Percentiles rank a stretch among this genome's conserved stretches.
Evolutionary conservation across 2,113 vertebrate genomes (phyloP).

Genomic region (Cyanoramphus novaezelandiae): DNA sequence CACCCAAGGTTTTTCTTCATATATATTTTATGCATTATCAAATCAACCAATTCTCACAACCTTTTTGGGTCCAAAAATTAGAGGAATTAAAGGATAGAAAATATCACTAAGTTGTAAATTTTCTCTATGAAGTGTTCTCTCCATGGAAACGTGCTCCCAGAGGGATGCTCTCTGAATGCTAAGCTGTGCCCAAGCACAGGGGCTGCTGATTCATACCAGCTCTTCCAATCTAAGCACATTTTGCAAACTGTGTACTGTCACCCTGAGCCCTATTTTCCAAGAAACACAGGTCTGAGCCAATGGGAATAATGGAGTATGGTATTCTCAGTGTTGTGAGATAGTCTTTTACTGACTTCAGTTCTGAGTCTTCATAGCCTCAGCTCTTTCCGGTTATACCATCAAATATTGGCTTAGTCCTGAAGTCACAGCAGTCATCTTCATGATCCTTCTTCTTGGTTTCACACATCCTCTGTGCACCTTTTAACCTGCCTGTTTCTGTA

Average conservation of each 20-base stretch:
- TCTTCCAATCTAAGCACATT: not conserved
- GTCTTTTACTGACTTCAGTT: not conserved
- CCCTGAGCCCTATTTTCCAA: not conserved
- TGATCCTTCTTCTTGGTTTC: not conserved
- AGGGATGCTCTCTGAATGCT: not conserved
- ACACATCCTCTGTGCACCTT: not conserved
- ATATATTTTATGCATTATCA: fast-evolving
- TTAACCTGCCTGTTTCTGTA: not conserved
- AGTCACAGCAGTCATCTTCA: not conserved
- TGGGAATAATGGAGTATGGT: fast-evolving
- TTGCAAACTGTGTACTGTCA: not conserved
- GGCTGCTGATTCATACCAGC: not conserved
- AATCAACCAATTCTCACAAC: not conserved
- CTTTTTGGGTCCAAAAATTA: not conserved
- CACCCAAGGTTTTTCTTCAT: not conserved
- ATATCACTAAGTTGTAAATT: not conserved
- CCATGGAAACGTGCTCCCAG: fast-evolving
- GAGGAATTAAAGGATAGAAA: not conserved
- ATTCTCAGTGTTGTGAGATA: not conserved
- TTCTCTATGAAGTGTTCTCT: not conserved
- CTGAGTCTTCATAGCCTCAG: not conserved
- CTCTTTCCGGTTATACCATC: not conserved
- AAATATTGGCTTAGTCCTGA: not conserved
- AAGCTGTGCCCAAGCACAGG: fast-evolving
- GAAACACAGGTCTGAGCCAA: not conserved